Evolutionary conservation across 2,113 vertebrate species (phyloP).

Genomic region (Eupsittula cactorum): DNA sequence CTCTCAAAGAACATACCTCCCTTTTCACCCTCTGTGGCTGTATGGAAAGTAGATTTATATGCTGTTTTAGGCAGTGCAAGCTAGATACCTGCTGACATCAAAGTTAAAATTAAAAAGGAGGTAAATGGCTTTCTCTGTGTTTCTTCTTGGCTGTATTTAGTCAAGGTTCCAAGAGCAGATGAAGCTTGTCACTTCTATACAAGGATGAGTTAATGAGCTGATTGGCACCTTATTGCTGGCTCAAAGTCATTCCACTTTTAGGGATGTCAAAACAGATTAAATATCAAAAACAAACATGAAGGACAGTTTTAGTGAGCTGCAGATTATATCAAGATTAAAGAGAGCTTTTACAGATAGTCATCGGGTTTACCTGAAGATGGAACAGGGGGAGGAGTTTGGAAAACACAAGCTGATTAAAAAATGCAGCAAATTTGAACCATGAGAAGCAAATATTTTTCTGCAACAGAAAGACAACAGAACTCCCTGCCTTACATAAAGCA

Average conservation of each 20-base stretch:
- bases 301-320: constrained; percentile 35
- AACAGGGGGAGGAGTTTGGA: background rate
- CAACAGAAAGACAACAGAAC: background rate
- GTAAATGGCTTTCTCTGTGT: constrained; percentile 9
- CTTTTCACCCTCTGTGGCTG: fast-evolving
- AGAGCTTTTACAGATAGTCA: background rate
- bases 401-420: background rate
- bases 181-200: constrained; percentile 31
- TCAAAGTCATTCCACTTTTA: constrained; percentile 43
- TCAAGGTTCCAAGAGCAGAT: constrained; percentile 17
- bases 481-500: background rate
- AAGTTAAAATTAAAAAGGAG: background rate
- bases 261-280: constrained; percentile 62
- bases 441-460: background rate
- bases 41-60: background rate
- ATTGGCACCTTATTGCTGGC: constrained; percentile 22
- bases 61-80: background rate
- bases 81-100: background rate
- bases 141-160: constrained; percentile 17
- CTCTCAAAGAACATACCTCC: background rate
- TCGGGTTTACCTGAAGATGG: background rate
- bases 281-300: constrained; percentile 53
- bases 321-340: constrained; percentile 43
- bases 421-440: background rate
- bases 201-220: constrained; percentile 62